These are phyloP conservation scores for Bombus polaris DNA, from an alignment of 1,140 invertebrate genomes.

Conservation along the genomic window DNA sequence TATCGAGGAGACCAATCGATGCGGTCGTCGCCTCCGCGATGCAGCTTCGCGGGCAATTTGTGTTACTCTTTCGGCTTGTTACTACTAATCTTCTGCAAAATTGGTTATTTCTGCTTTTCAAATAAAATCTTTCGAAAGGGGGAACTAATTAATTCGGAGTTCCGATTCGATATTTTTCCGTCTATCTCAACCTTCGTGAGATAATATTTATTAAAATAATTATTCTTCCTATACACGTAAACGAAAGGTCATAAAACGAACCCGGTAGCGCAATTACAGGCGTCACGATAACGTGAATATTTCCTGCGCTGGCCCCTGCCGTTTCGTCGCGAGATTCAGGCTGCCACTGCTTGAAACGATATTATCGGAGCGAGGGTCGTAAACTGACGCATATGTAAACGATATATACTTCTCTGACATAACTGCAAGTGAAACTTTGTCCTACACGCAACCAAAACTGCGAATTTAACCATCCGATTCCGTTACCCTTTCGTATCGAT, in stretches of 20 bases:
- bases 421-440: too few relatives aligned
- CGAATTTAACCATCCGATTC: too few relatives aligned
- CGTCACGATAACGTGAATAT: not conserved
- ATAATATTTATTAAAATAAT: not conserved
- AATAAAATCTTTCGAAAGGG: not conserved
- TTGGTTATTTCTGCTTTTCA: not conserved
- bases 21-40: too few relatives aligned
- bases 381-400: not conserved
- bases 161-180: too few relatives aligned
- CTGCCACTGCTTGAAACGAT: not conserved
- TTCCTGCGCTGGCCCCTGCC: not conserved
- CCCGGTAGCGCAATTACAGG: not conserved
- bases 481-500: too few relatives aligned
- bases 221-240: not conserved
- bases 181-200: too few relatives aligned
- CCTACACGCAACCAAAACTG: too few relatives aligned
- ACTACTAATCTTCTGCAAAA: not conserved
- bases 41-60: not conserved
- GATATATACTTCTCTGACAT: too few relatives aligned
- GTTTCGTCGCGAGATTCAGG: not conserved
- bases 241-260: not conserved
- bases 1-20: slow-evolving; percentile 11
- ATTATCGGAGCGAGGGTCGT: not conserved
- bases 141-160: too few relatives aligned
- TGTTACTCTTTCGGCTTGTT: not conserved